Percentiles rank a stretch among this genome's conserved stretches.
These are phyloP conservation scores for Ispidina lecontei DNA, from an alignment of 2,797 vertebrate species.

Conservation along the genomic window DNA sequence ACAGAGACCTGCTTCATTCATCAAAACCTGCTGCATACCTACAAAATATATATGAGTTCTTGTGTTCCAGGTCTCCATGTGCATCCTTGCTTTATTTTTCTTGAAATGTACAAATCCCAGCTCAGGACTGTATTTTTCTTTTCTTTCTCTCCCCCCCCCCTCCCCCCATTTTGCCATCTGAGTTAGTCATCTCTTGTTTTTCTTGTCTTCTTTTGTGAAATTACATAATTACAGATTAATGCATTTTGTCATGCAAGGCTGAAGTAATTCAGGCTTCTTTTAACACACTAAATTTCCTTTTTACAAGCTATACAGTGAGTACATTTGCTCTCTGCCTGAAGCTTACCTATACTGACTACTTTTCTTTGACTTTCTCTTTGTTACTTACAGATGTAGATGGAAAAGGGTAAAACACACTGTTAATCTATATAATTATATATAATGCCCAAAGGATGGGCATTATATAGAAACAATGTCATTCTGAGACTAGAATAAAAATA, in stretches of 20 bases:
- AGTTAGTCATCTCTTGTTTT: neutral
- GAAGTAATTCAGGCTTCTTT: neutral
- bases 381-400: neutral
- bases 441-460: neutral
- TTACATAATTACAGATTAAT: neutral
- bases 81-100: neutral
- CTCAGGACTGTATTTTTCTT: neutral
- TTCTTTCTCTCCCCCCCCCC: too few species aligned
- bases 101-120: neutral
- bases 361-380: neutral
- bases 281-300: neutral
- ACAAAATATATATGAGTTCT: neutral
- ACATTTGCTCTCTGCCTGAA: neutral
- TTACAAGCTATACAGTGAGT: neutral
- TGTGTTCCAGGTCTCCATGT: neutral
- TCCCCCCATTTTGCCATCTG: neutral
- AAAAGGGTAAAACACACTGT: neutral
- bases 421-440: neutral
- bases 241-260: neutral
- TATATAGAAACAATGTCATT: neutral
- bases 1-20: neutral
- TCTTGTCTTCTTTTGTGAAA: neutral
- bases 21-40: neutral
- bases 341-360: neutral
- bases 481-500: neutral